A percentile compares a stretch with the other conserved stretches of the same genome.
Evolutionary conservation across 2,113 vertebrate genomes (phyloP).

Genomic region (Gorsachius goisagi): DNA sequence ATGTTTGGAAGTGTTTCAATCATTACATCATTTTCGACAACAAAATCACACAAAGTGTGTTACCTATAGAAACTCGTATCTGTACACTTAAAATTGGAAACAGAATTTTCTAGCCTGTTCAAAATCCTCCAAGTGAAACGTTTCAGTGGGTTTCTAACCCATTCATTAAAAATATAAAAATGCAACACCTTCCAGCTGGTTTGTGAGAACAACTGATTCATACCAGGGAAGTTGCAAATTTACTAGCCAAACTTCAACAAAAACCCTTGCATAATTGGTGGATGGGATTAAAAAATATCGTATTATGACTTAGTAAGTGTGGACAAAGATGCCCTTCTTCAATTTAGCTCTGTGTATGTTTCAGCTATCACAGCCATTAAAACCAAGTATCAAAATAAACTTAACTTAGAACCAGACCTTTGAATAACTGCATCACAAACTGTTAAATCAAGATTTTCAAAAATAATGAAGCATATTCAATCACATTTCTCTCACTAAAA

Average conservation of each 20-base stretch:
- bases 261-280: background rate
- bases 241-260: background rate
- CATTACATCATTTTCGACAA: background rate
- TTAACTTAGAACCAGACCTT: background rate
- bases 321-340: background rate
- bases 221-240: background rate
- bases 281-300: background rate
- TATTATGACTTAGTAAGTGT: background rate
- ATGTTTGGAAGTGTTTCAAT: background rate
- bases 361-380: background rate
- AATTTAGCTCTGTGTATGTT: background rate
- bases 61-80: background rate
- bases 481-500: background rate
- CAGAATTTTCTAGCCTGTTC: background rate
- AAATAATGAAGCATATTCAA: background rate
- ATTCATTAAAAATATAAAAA: background rate
- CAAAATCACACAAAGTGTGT: background rate
- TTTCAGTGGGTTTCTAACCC: background rate
- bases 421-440: background rate
- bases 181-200: background rate
- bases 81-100: background rate
- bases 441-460: background rate
- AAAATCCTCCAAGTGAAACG: background rate
- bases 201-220: background rate
- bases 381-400: background rate